Percentiles rank a stretch among this genome's conserved stretches.
Evolutionary conservation across 2,113 vertebrate genomes (phyloP).

Genomic region (Mellivora capensis): DNA sequence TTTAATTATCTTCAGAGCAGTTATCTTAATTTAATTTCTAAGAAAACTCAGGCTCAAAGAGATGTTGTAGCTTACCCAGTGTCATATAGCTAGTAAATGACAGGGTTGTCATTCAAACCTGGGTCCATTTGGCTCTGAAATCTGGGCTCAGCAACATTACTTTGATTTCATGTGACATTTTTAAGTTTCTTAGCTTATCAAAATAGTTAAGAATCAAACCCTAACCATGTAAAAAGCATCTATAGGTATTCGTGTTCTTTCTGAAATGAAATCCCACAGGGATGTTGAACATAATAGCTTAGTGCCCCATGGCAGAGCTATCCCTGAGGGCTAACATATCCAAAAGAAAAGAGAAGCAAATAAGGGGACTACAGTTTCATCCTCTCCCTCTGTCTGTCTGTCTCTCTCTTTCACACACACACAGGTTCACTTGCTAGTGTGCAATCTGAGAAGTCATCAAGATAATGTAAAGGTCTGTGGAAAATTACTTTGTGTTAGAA

Average conservation of each 20-base stretch:
- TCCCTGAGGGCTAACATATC: neutral
- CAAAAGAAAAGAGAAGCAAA: too few species aligned
- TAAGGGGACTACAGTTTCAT: neutral
- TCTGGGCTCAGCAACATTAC: neutral
- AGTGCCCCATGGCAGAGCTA: neutral
- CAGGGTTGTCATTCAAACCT: neutral
- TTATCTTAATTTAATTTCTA: neutral
- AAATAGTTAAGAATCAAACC: neutral
- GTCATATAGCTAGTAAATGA: neutral
- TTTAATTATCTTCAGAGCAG: neutral
- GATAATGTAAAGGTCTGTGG: neutral
- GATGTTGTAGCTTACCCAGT: neutral
- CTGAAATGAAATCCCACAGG: neutral
- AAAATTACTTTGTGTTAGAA: neutral
- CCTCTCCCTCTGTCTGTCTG: neutral
- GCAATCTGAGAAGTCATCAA: neutral
- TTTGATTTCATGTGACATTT: neutral
- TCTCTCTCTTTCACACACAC: too few species aligned
- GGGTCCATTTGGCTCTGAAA: neutral
- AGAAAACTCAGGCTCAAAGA: neutral
- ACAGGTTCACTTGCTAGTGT: neutral
- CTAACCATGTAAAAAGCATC: neutral
- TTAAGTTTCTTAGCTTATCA: neutral
- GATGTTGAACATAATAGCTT: neutral
- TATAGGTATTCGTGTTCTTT: neutral